Evolutionary conservation across 2,113 vertebrate species (phyloP).

Genomic region (Cyanistes caeruleus): DNA sequence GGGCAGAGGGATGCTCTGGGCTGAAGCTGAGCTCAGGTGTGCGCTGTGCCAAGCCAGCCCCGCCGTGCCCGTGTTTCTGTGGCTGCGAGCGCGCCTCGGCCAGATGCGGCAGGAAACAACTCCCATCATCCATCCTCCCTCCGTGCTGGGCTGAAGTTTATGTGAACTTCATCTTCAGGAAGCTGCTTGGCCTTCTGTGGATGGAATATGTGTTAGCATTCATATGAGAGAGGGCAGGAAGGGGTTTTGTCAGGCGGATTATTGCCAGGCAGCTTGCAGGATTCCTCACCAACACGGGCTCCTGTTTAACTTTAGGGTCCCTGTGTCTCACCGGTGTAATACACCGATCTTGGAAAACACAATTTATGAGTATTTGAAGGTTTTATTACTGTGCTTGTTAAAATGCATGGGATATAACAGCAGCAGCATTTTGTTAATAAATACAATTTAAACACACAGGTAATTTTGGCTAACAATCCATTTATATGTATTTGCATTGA

Average conservation of each 20-base stretch:
- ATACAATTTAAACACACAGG: not conserved
- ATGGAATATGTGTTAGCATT: slow-evolving; percentile 14
- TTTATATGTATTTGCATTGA: not conserved
- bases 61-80: too few species aligned
- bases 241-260: not conserved
- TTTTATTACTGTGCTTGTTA: not conserved
- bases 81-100: not conserved
- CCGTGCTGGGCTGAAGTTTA: slow-evolving; percentile 43
- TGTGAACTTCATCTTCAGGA: slow-evolving; percentile 43
- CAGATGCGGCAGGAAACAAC: not conserved
- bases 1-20: too few species aligned
- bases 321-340: not conserved
- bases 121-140: not conserved
- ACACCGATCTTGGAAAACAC: not conserved
- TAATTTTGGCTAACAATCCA: not conserved
- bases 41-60: too few species aligned
- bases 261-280: not conserved
- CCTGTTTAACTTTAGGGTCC: not conserved
- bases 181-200: slow-evolving; percentile 52
- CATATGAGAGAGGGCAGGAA: not conserved
- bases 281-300: not conserved
- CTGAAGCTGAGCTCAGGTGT: too few species aligned
- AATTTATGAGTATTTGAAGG: not conserved
- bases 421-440: not conserved
- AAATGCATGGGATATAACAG: not conserved